phyloP scores from a whole-genome alignment of 1,140 invertebrate genomes.

The Grapholita molesta region DNA sequence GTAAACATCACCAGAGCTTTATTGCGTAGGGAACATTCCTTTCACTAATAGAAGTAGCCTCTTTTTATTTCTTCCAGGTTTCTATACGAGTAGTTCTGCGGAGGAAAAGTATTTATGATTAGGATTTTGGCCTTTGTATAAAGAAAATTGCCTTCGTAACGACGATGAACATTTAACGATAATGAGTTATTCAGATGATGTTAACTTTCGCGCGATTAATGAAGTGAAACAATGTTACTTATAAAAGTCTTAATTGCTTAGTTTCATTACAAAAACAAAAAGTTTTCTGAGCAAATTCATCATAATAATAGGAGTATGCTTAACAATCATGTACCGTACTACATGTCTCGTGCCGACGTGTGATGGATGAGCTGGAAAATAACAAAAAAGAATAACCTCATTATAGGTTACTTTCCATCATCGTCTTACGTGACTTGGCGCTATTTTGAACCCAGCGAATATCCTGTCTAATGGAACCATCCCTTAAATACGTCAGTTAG shows the following conservation, averaged over 20 bases:
- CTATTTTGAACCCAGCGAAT: background rate
- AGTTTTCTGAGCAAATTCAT: background rate
- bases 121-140: too few species aligned
- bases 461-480: background rate
- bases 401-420: background rate
- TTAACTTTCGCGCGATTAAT: too few species aligned
- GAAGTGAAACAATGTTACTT: too few species aligned
- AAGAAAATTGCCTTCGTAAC: too few species aligned
- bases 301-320: background rate
- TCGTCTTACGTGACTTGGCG: constrained; percentile 3
- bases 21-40: background rate
- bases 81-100: background rate
- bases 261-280: background rate
- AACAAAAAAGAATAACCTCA: background rate
- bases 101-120: too few species aligned
- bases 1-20: constrained; percentile 9
- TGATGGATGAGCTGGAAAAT: constrained; percentile 1
- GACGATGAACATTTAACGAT: too few species aligned
- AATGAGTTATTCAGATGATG: too few species aligned
- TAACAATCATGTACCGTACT: background rate
- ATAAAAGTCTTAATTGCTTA: too few species aligned
- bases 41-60: background rate
- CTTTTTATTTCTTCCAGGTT: background rate
- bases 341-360: background rate
- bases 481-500: constrained; percentile 3